These are phyloP conservation scores for Psittacula echo DNA, from an alignment of 2,797 vertebrate species.

Conservation along the genomic window DNA sequence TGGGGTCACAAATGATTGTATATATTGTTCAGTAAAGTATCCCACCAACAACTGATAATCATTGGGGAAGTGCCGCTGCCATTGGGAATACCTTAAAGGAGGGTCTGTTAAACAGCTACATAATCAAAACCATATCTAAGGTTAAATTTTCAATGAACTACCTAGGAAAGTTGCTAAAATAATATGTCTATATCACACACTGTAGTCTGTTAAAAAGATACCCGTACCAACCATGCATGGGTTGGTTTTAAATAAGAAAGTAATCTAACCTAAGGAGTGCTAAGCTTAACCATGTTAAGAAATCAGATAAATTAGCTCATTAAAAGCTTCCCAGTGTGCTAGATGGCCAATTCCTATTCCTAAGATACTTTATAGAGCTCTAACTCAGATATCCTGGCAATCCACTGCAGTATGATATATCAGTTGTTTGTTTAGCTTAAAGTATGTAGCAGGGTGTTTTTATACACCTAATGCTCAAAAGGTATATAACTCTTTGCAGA, in stretches of 20 bases:
- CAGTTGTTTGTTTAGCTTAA: slow-evolving; percentile 8
- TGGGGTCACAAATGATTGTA: not conserved
- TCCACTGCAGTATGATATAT: not conserved
- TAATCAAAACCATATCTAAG: not conserved
- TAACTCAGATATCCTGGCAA: not conserved
- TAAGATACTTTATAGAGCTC: not conserved
- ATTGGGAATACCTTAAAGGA: not conserved
- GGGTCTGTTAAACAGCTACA: not conserved
- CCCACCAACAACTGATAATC: not conserved
- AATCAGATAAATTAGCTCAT: not conserved
- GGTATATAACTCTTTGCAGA: not conserved
- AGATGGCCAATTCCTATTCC: not conserved
- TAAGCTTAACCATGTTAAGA: not conserved
- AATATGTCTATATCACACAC: not conserved
- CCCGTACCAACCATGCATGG: not conserved
- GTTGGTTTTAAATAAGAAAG: not conserved
- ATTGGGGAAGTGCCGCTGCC: not conserved
- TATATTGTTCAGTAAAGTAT: not conserved
- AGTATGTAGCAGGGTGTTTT: not conserved
- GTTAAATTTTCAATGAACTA: not conserved
- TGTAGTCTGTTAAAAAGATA: not conserved
- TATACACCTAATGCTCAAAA: not conserved
- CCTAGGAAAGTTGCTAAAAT: not conserved
- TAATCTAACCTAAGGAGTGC: not conserved
- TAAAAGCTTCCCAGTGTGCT: not conserved